These are phyloP conservation scores for Pica pica DNA, from an alignment of 2,113 vertebrate genomes.

Conservation along the genomic window DNA sequence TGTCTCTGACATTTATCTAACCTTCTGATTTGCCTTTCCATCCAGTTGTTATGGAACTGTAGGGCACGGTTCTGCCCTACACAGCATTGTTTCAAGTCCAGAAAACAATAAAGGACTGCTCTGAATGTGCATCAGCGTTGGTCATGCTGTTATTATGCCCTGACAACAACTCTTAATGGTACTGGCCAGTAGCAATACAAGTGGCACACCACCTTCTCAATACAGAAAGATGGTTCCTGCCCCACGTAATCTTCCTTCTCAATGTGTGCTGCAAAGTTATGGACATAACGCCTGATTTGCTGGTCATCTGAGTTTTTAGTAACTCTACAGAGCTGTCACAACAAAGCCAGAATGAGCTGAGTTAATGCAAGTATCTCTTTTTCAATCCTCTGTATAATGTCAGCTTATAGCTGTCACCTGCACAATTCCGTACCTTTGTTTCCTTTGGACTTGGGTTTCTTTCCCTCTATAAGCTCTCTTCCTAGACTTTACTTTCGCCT, in stretches of 20 bases:
- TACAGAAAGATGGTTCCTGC: background rate
- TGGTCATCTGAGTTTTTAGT: background rate
- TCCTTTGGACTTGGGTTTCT: background rate
- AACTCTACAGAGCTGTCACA: background rate
- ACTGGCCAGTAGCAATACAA: background rate
- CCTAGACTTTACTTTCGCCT: background rate
- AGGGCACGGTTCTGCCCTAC: background rate
- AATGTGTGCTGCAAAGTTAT: background rate
- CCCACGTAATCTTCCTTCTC: background rate
- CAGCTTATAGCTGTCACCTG: background rate
- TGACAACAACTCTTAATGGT: background rate
- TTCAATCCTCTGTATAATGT: background rate
- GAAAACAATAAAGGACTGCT: background rate
- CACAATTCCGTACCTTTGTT: background rate
- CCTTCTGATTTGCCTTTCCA: background rate
- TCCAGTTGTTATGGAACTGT: background rate
- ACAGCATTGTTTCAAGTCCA: background rate
- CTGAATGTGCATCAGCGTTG: rapidly evolving
- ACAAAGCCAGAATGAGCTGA: background rate
- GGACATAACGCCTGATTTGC: background rate
- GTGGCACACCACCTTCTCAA: background rate
- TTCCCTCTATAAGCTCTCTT: background rate
- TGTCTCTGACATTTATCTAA: background rate
- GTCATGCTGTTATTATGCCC: background rate
- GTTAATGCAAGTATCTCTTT: background rate